Conservation (phyloP, 2,113 vertebrate species). For the Gila orcuttii region DNA sequence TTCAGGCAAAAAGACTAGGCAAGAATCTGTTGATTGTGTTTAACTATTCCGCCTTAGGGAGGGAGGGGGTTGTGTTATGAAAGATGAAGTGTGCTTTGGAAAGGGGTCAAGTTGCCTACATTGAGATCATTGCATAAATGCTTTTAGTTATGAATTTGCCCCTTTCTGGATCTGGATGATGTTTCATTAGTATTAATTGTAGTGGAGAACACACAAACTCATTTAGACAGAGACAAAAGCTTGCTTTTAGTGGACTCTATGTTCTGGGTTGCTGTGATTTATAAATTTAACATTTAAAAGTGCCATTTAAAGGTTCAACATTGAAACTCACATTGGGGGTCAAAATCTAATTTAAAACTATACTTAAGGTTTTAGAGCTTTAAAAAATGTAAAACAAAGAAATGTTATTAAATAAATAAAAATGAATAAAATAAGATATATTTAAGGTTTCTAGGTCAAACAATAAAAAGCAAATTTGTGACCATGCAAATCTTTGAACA, state of each 20-base stretch:
- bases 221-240: not conserved
- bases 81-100: constrained; percentile 51
- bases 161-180: constrained; percentile 38
- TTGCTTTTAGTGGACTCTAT: not conserved
- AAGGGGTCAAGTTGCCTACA: constrained; percentile 46
- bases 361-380: not conserved
- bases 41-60: constrained; percentile 57
- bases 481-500: not conserved
- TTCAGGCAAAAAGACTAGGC: constrained; percentile 51
- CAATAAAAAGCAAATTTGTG: not conserved
- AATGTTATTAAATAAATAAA: not conserved
- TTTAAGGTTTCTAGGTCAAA: not conserved
- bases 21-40: constrained; percentile 58
- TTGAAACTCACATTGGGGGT: not conserved
- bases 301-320: constrained; percentile 2
- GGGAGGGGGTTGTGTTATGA: constrained; percentile 53
- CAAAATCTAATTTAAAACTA: not conserved
- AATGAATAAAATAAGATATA: not conserved
- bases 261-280: not conserved
- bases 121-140: constrained; percentile 31
- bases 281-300: not conserved
- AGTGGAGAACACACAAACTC: not conserved
- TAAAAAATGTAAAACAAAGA: not conserved
- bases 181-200: constrained; percentile 20
- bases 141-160: constrained; percentile 29